These are phyloP conservation scores for Agrotis puta DNA, from an alignment of 2,888 invertebrate genomes.

Conservation along the genomic window DNA sequence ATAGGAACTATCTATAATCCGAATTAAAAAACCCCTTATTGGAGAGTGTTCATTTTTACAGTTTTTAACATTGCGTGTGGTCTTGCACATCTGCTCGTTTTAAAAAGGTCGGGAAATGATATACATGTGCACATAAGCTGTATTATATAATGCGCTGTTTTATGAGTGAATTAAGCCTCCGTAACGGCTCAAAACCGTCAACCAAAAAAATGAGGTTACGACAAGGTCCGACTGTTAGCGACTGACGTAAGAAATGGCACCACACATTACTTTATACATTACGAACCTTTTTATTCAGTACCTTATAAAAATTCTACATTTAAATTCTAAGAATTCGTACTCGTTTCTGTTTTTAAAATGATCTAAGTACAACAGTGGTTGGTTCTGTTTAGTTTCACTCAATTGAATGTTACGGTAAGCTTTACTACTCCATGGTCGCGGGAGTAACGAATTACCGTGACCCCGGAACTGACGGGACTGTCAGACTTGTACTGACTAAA, in stretches of 20 bases:
- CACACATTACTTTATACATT: too few species aligned
- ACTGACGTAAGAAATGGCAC: constrained; percentile 4
- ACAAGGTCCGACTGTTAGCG: not conserved
- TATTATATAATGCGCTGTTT: constrained; percentile 55
- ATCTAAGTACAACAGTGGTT: not conserved
- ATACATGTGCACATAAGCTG: constrained; percentile 37
- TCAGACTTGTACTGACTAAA: too few species aligned
- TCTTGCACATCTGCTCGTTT: too few species aligned
- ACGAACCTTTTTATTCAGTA: not conserved
- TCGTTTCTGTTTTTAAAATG: not conserved
- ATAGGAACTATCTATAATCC: too few species aligned
- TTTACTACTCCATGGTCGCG: too few species aligned
- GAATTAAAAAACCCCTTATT: too few species aligned
- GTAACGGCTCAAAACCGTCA: constrained; percentile 34
- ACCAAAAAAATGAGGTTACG: constrained; percentile 57
- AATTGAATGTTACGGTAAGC: not conserved
- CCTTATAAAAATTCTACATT: too few species aligned
- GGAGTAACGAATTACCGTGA: too few species aligned
- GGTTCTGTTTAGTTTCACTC: not conserved
- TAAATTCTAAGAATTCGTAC: too few species aligned
- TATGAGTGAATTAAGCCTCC: constrained; percentile 58
- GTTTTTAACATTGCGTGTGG: too few species aligned
- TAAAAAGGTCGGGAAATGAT: constrained; percentile 11
- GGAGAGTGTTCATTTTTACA: too few species aligned
- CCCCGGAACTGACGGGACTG: too few species aligned